Base-by-base conservation (phyloP, 1,140 invertebrate species). In the Micrasema minimum region DNA sequence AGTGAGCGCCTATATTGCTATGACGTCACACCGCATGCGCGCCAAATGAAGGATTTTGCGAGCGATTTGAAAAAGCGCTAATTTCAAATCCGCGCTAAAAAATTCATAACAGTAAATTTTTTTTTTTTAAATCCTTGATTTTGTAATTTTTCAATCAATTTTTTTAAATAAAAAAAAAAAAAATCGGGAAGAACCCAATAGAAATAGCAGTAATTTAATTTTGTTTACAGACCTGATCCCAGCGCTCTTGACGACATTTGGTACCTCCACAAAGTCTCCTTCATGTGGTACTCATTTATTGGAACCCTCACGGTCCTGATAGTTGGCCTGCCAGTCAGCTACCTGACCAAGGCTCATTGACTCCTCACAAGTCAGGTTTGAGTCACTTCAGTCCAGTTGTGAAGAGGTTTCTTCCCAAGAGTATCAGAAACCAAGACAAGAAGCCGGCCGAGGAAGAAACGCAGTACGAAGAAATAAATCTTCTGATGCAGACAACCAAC, bases 331-430 rank as follows among this genome's bases (percentile, higher is more conserved):
- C 72, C 72, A 0, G 37, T 74, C 23, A 74, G 72, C 43, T 74
- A 74, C 43, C n/a, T 74, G 22, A 74, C 72, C 0, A 41, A 23
- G 1, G 62, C 72, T 1, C 72, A n/a, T 67, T 1, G 16, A 38
- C 9, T 18, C 22, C 7, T 53, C 37, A 0, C 72, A 74, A 23
- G 59, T 35, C 5, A 69, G 20, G 26, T 22, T 43, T n/a, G 67
- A 74, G n/a, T 70, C n/a, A 66, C 62, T 74, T 74, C 22, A 74
- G 67, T 26, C 72, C 72, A 5, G 68, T 74, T 2, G 35, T 74
- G 12, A 50, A 22, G 18, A 74, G 37, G 14, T 74, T 66, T 20
- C 38, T 74, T 10, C 68, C 68, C 9, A 26, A 59, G 18, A 9
- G 59, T 1, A 72, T 72, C 16, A 51, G 12, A 23, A 16, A 57